Conservation (phyloP, 2,888 invertebrate species). For the Dolichomitus sp. region DNA sequence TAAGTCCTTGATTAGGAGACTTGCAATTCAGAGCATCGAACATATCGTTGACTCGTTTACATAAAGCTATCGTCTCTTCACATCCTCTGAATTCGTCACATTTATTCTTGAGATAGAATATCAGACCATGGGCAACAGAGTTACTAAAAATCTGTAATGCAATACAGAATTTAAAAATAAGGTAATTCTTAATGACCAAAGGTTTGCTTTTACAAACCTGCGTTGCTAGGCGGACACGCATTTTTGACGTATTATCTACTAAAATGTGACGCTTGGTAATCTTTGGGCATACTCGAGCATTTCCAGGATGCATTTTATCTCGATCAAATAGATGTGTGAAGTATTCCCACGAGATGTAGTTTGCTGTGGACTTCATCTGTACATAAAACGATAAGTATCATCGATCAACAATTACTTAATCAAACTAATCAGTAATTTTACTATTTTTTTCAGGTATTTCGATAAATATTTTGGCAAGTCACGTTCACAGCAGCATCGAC, state of each 20-base stretch:
- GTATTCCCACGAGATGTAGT: background rate
- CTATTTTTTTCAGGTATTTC: too few relatives aligned
- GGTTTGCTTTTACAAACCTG: background rate
- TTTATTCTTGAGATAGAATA: background rate
- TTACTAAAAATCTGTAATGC: background rate
- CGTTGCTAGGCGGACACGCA: background rate
- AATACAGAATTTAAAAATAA: background rate
- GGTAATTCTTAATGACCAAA: background rate
- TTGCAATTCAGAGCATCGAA: slow-evolving; percentile 19
- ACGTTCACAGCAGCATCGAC: too few relatives aligned
- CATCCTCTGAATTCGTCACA: background rate
- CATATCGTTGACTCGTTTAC: slow-evolving; percentile 1
- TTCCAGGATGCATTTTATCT: background rate
- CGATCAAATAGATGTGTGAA: background rate
- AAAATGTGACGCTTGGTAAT: background rate
- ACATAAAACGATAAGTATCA: too few relatives aligned
- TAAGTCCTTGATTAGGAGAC: background rate
- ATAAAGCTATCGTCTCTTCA: background rate
- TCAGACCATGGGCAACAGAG: background rate
- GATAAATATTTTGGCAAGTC: too few relatives aligned
- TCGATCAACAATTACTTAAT: too few relatives aligned
- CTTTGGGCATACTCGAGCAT: background rate
- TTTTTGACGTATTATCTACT: background rate
- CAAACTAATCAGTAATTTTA: too few relatives aligned
- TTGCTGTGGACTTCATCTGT: background rate